These are phyloP conservation scores for Enoplosus armatus DNA, from an alignment of 2,797 vertebrate genomes.

Conservation along the genomic window DNA sequence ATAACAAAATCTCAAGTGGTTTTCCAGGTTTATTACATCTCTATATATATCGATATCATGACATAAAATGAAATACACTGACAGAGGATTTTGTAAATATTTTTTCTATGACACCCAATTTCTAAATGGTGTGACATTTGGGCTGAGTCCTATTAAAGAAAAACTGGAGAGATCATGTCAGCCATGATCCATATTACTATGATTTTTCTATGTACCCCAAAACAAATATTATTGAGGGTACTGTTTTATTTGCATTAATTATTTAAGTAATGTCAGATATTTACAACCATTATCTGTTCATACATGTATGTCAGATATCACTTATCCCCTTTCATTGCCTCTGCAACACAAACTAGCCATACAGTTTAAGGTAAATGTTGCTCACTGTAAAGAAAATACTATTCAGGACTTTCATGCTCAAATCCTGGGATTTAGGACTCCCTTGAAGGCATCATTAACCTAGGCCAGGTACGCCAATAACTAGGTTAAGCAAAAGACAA, in stretches of 20 bases:
- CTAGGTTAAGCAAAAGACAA: not conserved
- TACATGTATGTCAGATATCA: not conserved
- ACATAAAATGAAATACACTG: not conserved
- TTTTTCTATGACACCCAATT: not conserved
- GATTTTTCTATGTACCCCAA: not conserved
- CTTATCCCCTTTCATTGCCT: not conserved
- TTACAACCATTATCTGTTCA: not conserved
- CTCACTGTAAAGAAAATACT: not conserved
- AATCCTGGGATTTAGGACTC: not conserved
- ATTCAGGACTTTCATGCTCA: not conserved
- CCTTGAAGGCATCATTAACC: conserved; percentile 34
- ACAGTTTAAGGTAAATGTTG: not conserved
- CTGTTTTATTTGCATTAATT: not conserved
- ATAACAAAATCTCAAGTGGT: not conserved
- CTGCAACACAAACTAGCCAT: not conserved
- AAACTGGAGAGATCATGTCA: not conserved
- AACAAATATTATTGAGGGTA: not conserved
- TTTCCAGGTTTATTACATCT: not conserved
- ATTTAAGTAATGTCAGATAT: not conserved
- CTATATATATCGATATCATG: not conserved
- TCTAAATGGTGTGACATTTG: not conserved
- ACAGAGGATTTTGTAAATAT: not conserved
- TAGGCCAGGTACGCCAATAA: conserved; percentile 9
- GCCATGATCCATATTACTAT: not conserved
- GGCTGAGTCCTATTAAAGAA: no score